A percentile compares a stretch with the other conserved stretches of the same genome.
These are phyloP conservation scores for Colius striatus DNA, from an alignment of 2,113 vertebrate genomes.

Conservation along the genomic window DNA sequence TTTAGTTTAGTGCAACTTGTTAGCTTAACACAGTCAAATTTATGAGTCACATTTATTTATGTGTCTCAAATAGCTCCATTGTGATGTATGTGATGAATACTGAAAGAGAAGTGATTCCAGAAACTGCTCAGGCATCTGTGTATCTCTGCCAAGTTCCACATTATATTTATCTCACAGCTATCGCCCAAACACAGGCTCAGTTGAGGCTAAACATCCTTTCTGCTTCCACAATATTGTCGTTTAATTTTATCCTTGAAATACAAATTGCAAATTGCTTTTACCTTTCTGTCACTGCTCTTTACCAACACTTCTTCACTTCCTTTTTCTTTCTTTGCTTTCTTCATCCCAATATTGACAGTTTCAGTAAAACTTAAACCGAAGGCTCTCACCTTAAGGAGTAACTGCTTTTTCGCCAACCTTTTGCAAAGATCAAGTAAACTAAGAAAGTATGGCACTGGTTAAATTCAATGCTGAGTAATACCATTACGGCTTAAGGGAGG, in stretches of 20 bases:
- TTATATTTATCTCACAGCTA: conserved; percentile 73
- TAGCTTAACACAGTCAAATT: conserved; percentile 66
- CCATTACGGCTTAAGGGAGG: neutral
- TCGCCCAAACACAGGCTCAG: conserved; percentile 69
- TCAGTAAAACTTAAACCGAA: conserved; percentile 26
- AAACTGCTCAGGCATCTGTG: conserved; percentile 50
- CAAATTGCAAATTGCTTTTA: conserved; percentile 52
- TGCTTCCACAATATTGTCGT: conserved; percentile 31
- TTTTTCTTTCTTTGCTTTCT: conserved; percentile 29
- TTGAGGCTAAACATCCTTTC: conserved; percentile 49
- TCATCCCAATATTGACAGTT: neutral
- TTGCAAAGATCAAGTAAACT: neutral
- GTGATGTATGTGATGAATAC: conserved; percentile 56
- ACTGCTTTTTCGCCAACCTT: neutral
- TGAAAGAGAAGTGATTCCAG: conserved; percentile 61
- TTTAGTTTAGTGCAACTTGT: conserved; percentile 66
- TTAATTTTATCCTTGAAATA: conserved; percentile 54
- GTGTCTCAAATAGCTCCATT: conserved; percentile 61
- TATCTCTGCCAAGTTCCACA: conserved; percentile 66
- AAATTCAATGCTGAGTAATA: neutral
- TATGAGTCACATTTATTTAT: conserved; percentile 69
- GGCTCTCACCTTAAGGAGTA: neutral
- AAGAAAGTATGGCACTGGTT: neutral
- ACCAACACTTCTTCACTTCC: neutral
- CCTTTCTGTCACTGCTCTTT: conserved; percentile 22